Evolutionary conservation across 2,797 vertebrate genomes (phyloP), one percentile per base, ranked within the genome.

Genomic region (Rhinophrynus dorsalis): DNA sequence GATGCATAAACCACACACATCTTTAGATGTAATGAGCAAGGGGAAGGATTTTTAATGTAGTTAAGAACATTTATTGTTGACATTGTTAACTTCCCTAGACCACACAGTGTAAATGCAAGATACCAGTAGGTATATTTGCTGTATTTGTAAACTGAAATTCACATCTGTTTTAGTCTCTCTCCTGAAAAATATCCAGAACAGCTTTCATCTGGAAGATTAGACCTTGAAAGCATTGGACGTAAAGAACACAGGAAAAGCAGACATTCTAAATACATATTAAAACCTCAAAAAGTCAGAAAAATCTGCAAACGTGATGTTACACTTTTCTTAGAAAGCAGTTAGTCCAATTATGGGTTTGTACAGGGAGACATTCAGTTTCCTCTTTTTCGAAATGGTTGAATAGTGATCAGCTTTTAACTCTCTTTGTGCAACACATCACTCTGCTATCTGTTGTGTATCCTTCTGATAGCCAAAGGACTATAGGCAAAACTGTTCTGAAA

Each of bases 101-200:
- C 40, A 35, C 13, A 11, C 5, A 20, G 11, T 47, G 33, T 33
- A 61, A 23, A 0, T 0, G 7, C n/a, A 24, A 74, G 51, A 50
- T 10, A 21, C 18, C 0, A 0, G 24, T 1, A 18, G 13, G 11
- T 61, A 57, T 20, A 0, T 40, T 50, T 24, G 54, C 26, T 52
- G 42, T 13, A 3, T 0, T 1, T n/a, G 2, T 13, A 42, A 27
- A 33, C 32, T 13, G 8, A 54, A 9, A 11, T 12, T 69, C 60
- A 24, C 20, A 0, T 0, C 47, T 37, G 11, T 58, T 75, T 57
- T 27, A 45, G 15, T 69, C 23, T 4, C 38, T 48, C 18, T 33
- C 37, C 12, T 23, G 6, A 67, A 64, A 78, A 77, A 62, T 11
- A 68, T 30, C 10, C 50, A 45, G 21, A 64, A 3, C 8, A 1